Evolutionary conservation across 2,797 vertebrate genomes (phyloP).

Genomic region (Falco concolor): DNA sequence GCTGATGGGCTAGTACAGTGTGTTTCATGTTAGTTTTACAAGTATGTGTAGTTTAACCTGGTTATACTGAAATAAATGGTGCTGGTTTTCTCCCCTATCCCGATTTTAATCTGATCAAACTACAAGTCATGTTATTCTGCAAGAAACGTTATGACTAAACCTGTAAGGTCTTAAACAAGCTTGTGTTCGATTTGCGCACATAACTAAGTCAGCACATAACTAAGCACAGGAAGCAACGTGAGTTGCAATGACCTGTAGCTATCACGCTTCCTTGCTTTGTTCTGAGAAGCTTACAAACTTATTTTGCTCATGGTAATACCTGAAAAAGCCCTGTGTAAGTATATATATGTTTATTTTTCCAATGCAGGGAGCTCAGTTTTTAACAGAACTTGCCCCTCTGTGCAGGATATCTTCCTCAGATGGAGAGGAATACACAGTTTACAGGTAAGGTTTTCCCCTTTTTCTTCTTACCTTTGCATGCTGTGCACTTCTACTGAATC

Average conservation of each 20-base stretch:
- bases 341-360: neutral
- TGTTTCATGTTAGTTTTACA: neutral
- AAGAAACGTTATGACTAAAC: neutral
- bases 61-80: rapidly evolving
- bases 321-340: neutral
- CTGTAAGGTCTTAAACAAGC: neutral
- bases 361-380: conserved; percentile 90
- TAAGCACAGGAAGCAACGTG: no score
- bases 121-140: neutral
- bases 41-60: neutral
- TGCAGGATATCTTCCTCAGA: conserved; percentile 91
- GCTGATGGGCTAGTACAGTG: neutral
- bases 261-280: neutral
- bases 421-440: conserved; percentile 90
- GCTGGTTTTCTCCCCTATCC: neutral
- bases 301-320: neutral
- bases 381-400: conserved; percentile 93
- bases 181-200: neutral
- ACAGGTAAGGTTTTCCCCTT: conserved; percentile 79
- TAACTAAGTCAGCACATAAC: neutral
- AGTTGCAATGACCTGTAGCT: neutral
- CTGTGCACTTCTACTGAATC: neutral
- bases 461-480: neutral
- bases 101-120: neutral
- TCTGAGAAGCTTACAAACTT: neutral